Conservation (phyloP, 1,140 invertebrate genomes). For the Anoplolepis gracilipes region DNA sequence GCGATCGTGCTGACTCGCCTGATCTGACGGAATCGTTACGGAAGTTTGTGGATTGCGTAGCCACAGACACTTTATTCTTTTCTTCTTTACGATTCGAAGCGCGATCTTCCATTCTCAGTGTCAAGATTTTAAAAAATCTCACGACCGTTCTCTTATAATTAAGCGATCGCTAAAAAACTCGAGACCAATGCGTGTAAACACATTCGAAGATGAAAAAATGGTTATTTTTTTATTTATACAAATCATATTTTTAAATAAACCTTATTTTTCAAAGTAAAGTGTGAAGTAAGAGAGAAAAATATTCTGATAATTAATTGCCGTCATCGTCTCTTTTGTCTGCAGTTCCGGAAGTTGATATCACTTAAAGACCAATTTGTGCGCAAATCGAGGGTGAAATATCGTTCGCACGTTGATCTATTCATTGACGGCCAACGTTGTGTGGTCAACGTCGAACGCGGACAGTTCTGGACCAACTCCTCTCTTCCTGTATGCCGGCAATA, state of each 20-base stretch:
- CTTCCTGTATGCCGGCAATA: slow-evolving; percentile 53
- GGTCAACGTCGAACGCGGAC: slow-evolving; percentile 52
- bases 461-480: slow-evolving; percentile 53
- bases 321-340: slow-evolving; percentile 1
- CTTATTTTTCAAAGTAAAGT: not conserved
- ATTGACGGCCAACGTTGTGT: slow-evolving; percentile 40
- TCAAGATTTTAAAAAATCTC: not conserved
- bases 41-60: slow-evolving; percentile 41
- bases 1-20: slow-evolving; percentile 12
- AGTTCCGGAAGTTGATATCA: slow-evolving; percentile 23
- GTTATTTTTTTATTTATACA: not conserved
- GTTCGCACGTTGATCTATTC: slow-evolving; percentile 49
- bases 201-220: not conserved
- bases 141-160: not conserved
- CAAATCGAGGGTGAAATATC: slow-evolving; percentile 51
- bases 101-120: not conserved
- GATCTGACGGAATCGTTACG: slow-evolving; percentile 53
- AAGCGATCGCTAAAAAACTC: not conserved
- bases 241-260: not conserved
- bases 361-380: slow-evolving; percentile 49
- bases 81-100: no score
- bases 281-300: not conserved
- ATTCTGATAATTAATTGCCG: slow-evolving; percentile 29
- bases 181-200: not conserved
- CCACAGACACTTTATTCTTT: slow-evolving; percentile 20